A percentile compares a stretch with the other conserved stretches of the same genome.
Evolutionary conservation across 2,113 vertebrate genomes (phyloP).

Genomic region (Leucopsar rothschildi): DNA sequence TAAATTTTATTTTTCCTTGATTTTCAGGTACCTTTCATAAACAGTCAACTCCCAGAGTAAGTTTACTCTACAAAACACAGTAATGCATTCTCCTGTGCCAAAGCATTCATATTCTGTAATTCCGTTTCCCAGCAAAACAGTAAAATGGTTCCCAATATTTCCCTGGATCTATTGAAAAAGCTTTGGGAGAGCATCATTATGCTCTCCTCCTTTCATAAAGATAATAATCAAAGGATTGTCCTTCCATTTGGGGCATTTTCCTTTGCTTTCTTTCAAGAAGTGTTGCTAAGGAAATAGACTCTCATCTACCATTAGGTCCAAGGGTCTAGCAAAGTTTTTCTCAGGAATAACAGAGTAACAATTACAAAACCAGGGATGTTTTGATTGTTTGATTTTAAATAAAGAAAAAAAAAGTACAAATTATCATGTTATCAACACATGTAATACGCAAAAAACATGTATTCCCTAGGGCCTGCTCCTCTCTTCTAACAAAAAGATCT

Average conservation of each 20-base stretch:
- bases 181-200: not conserved
- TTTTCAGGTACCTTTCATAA: not conserved
- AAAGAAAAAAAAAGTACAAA: not conserved
- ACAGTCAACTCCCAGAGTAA: not conserved
- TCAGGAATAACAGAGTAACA: not conserved
- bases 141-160: not conserved
- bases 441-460: not conserved
- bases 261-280: constrained; percentile 17
- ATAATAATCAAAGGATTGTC: not conserved
- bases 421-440: not conserved
- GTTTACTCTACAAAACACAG: not conserved
- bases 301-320: not conserved
- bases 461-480: not conserved
- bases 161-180: not conserved
- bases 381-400: not conserved
- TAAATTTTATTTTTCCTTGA: not conserved
- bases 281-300: constrained; percentile 48
- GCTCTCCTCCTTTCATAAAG: not conserved
- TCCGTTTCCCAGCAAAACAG: not conserved
- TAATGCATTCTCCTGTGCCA: not conserved
- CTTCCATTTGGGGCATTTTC: not conserved
- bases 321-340: not conserved
- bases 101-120: not conserved
- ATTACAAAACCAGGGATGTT: not conserved
- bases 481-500: not conserved